Conservation (phyloP, 2,888 invertebrate genomes). For the Griposia aprilina region DNA sequence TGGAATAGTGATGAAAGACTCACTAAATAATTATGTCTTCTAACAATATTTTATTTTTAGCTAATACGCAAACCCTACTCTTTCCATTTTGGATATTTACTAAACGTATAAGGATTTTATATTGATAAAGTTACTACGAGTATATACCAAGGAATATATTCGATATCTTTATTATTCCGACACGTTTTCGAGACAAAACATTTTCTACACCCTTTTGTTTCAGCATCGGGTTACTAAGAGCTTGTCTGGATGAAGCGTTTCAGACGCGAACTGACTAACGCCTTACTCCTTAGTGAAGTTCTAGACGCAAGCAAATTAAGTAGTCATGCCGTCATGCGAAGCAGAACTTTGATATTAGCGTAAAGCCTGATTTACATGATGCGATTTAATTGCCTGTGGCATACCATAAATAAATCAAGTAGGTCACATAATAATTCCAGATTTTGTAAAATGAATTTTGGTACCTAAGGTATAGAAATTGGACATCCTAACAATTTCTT, state of each 20-base stretch:
- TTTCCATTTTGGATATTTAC: slow-evolving; percentile 9
- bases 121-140: slow-evolving; percentile 41
- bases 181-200: slow-evolving; percentile 36
- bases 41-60: background rate
- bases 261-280: slow-evolving; percentile 7
- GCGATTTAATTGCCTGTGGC: background rate
- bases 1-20: background rate
- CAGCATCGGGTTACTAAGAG: slow-evolving; percentile 50
- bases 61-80: slow-evolving; percentile 3
- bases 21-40: background rate
- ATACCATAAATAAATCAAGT: background rate
- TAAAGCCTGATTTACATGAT: background rate
- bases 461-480: too few relatives aligned
- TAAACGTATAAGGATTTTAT: slow-evolving; percentile 19
- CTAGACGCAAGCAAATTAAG: background rate
- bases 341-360: background rate
- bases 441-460: background rate
- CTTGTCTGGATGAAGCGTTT: slow-evolving; percentile 37
- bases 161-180: slow-evolving; percentile 48
- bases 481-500: background rate
- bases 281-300: background rate
- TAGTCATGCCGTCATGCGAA: background rate
- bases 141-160: slow-evolving; percentile 19
- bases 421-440: background rate
- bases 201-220: slow-evolving; percentile 51